Base-by-base conservation (phyloP, 2,888 invertebrate genomes). In the Lobophora halterata region DNA sequence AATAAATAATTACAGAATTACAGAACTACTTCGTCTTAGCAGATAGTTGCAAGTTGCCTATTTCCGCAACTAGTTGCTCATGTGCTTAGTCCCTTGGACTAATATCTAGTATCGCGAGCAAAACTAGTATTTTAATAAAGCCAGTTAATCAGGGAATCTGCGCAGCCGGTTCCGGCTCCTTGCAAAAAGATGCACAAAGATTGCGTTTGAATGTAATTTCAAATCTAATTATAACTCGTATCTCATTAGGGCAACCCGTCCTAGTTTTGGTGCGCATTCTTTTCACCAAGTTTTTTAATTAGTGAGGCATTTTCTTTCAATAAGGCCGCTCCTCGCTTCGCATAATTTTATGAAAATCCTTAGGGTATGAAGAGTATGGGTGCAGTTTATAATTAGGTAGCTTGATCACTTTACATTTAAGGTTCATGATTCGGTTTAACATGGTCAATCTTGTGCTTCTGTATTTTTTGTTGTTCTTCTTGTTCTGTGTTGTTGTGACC, bases 201-300 rank as follows among this genome's bases (percentile, higher is more conserved):
- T 6, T 26, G 25, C 14, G 25, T 17, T 29, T 20, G 25, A 37
- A 20, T 24, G 26, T 19, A 37, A 24, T 37, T 43, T 33, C 25
- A 49, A 46, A 53, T 44, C 30, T 50, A 45, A 42, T 50, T 52
- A 46, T 46, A 40, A 39, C 48, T 44, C 40, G 44, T 40, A 53
- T 53, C 52, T 53, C 52, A 50, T 53, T 53, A 46, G 45, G 37
- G 42, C 46, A 49, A 28, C 49, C 44, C 44, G 41, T 29, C 39
- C 44, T 42, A 46, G 48, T 44, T 52, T 54, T 39, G 41, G 45
- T 35, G 37, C 41, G 44, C 47, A 60, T 58, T 55, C 56, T 58
- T 55, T 56, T 49, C 39, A 39, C 41, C 37, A 59, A 62, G 59
- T 61, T 59, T 61, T 61, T 62, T 62, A 62, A 62, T 61, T 62